Percentiles rank a stretch among this genome's conserved stretches.
phyloP scores from a whole-genome alignment of 2,113 vertebrate species.

The Tauraco erythrolophus region DNA sequence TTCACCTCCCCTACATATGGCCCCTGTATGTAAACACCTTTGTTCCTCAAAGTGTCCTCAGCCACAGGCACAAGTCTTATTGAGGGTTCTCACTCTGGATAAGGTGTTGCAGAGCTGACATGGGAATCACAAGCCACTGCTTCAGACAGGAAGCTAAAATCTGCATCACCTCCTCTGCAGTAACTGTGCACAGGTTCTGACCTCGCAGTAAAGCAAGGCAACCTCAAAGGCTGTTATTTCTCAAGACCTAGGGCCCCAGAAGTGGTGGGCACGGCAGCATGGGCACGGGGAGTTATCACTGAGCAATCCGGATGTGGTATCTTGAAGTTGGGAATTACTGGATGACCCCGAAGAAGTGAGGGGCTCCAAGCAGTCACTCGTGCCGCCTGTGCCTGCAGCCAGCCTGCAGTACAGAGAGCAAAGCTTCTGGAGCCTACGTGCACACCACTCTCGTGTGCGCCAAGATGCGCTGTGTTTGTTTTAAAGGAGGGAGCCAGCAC shows the following conservation, averaged over 20 bases:
- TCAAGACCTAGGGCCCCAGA: neutral
- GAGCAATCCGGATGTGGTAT: rapidly evolving
- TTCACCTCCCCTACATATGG: neutral
- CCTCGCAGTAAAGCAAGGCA: neutral
- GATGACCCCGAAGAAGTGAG: neutral
- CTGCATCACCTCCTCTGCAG: neutral
- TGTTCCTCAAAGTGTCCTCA: neutral
- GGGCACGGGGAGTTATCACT: neutral
- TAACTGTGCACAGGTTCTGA: neutral
- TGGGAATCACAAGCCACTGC: neutral
- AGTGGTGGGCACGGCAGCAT: neutral
- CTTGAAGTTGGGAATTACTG: neutral
- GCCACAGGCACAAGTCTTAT: neutral
- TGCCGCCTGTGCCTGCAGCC: neutral
- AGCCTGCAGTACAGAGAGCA: neutral
- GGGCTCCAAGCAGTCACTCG: neutral
- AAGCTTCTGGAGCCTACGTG: rapidly evolving
- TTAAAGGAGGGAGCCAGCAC: neutral
- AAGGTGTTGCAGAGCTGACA: neutral
- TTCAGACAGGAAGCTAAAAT: neutral
- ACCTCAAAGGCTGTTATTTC: neutral
- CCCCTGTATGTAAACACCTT: neutral
- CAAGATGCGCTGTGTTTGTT: neutral
- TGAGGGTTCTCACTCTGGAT: neutral
- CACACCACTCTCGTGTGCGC: rapidly evolving